Conservation (phyloP, 1,140 invertebrate species). For the Galleria mellonella region DNA sequence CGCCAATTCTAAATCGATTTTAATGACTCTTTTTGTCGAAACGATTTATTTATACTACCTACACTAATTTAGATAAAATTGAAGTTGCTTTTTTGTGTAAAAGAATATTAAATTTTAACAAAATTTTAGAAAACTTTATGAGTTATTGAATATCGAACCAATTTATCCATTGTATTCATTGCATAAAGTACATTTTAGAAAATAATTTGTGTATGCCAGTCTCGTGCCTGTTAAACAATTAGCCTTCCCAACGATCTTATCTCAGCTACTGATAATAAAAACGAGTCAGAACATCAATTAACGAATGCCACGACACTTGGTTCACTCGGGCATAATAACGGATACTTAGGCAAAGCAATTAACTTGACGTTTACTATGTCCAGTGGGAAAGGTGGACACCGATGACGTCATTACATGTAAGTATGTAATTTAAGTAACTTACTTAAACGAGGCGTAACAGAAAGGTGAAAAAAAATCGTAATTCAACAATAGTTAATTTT, state of each 20-base stretch:
- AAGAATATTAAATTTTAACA: too few relatives aligned
- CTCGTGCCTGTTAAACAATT: neutral
- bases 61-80: too few relatives aligned
- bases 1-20: too few relatives aligned
- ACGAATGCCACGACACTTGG: conserved; percentile 46
- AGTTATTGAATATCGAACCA: too few relatives aligned
- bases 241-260: conserved; percentile 12
- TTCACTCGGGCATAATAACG: conserved; percentile 40
- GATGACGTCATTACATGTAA: conserved; percentile 28
- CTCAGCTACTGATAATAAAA: conserved; percentile 34
- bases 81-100: too few relatives aligned
- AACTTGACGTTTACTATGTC: conserved; percentile 25
- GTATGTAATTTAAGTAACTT: neutral
- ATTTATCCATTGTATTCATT: too few relatives aligned
- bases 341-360: conserved; percentile 44
- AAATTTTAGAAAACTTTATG: too few relatives aligned
- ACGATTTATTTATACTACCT: too few relatives aligned
- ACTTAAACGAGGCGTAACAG: too few relatives aligned
- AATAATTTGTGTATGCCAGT: neutral
- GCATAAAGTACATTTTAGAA: neutral
- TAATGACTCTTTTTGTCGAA: too few relatives aligned
- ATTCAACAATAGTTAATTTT: too few relatives aligned
- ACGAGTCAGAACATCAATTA: conserved; percentile 38
- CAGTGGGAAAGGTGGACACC: conserved; percentile 11
- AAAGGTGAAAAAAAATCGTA: too few relatives aligned